phyloP scores from a whole-genome alignment of 2,888 invertebrate species.

The Metacarcinus magister region DNA sequence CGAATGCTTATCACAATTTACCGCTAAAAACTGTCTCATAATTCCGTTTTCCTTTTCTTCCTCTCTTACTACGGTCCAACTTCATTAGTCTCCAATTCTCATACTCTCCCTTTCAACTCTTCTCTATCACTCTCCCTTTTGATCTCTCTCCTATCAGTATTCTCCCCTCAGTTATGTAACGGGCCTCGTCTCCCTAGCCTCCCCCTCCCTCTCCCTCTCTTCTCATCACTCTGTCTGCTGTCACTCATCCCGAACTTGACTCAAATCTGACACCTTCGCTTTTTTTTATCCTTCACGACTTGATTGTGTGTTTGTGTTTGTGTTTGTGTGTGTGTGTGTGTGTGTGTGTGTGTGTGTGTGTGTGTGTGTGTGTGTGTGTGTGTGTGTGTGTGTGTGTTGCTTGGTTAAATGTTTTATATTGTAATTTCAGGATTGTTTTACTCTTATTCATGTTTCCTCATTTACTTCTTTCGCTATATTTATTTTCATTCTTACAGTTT shows the following conservation, averaged over 20 bases:
- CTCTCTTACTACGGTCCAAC: not conserved
- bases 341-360: constrained; percentile 26
- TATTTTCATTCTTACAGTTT: not conserved
- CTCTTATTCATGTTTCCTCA: not conserved
- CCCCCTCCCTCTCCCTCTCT: not conserved
- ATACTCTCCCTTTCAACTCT: not conserved
- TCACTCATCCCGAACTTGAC: not conserved
- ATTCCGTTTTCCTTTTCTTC: not conserved
- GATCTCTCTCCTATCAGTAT: not conserved
- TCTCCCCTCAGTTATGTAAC: not conserved
- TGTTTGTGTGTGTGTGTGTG: constrained; percentile 4
- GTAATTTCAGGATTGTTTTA: not conserved
- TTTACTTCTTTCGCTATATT: not conserved
- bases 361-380: constrained; percentile 26
- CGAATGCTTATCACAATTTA: not conserved
- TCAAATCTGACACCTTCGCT: not conserved
- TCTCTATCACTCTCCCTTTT: not conserved
- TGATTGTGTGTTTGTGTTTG: not conserved
- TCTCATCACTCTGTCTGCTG: not conserved
- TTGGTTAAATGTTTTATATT: not conserved
- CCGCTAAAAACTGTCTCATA: not conserved
- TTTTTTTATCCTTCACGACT: not conserved
- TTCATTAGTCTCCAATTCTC: not conserved
- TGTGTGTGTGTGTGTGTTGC: not conserved
- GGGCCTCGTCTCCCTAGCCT: too few species aligned